A percentile compares a stretch with the other conserved stretches of the same genome.
phyloP scores from a whole-genome alignment of 1,140 invertebrate species.

The Rhynchophorus ferrugineus region DNA sequence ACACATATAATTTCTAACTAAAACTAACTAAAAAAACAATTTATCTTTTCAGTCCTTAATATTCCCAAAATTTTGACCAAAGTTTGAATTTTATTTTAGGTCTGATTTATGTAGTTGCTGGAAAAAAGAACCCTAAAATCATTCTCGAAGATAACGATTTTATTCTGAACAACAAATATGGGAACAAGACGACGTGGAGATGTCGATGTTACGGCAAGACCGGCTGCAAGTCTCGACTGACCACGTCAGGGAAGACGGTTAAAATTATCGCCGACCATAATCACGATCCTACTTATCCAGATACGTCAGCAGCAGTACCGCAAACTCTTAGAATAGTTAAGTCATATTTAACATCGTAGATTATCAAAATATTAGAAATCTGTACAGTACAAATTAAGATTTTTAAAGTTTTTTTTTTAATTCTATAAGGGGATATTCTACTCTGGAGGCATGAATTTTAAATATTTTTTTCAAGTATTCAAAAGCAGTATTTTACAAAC shows the following conservation, averaged over 20 bases:
- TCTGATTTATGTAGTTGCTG: conserved; percentile 24
- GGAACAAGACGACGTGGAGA: conserved; percentile 21
- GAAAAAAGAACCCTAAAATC: conserved; percentile 28
- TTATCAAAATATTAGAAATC: conserved; percentile 17
- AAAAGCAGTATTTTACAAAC: no score
- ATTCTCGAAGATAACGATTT: conserved; percentile 25
- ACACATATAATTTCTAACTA: no score
- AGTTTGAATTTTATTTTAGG: conserved; percentile 14
- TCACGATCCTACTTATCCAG: conserved; percentile 18
- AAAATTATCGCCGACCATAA: conserved; percentile 25
- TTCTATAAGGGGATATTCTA: neutral
- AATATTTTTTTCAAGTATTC: conserved; percentile 7
- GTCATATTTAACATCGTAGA: no score
- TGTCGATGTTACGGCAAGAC: conserved; percentile 21
- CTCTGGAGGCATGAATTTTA: no score
- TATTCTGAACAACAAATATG: conserved; percentile 23
- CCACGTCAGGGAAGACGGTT: conserved; percentile 23
- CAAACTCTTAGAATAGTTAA: no score
- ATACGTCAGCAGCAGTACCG: neutral
- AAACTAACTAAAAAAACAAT: no score
- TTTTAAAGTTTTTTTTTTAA: neutral
- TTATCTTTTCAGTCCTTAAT: no score
- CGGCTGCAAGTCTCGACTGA: conserved; percentile 26
- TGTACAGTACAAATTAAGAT: conserved; percentile 1
- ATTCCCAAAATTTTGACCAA: no score